Evolutionary conservation across 2,888 invertebrate genomes (phyloP).

Genomic region (Sylvicola cinctus): DNA sequence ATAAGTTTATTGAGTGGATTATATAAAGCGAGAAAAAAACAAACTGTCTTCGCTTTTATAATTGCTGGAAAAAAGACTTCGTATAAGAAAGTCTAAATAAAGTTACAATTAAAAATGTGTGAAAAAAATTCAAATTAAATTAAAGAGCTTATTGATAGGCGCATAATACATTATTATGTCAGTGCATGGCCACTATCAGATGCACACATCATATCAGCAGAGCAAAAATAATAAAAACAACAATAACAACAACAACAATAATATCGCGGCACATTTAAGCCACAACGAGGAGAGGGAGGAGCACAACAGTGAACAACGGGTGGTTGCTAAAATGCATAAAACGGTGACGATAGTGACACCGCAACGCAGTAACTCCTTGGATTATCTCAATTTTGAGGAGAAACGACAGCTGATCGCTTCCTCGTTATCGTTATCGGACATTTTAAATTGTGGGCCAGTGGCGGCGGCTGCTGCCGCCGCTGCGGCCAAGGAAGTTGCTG

Average conservation of each 20-base stretch:
- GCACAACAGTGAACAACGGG: constrained; percentile 8
- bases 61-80: too few species aligned
- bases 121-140: too few species aligned
- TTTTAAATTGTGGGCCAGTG: constrained; percentile 48
- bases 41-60: too few species aligned
- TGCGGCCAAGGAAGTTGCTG: constrained; percentile 26
- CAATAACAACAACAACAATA: constrained; percentile 5
- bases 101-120: too few species aligned
- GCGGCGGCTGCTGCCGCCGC: constrained; percentile 25
- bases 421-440: constrained; percentile 69
- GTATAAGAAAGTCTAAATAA: too few species aligned
- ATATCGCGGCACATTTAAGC: constrained; percentile 3
- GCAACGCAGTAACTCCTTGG: constrained; percentile 63
- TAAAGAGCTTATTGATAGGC: too few species aligned
- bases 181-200: too few species aligned
- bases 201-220: too few species aligned
- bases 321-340: constrained; percentile 23
- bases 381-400: constrained; percentile 81
- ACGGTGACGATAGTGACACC: constrained; percentile 47
- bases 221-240: constrained; percentile 3
- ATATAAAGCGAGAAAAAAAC: too few species aligned
- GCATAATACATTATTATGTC: too few species aligned
- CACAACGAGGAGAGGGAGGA: constrained; percentile 1
- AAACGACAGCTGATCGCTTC: constrained; percentile 77
- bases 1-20: too few species aligned